A percentile compares a stretch with the other conserved stretches of the same genome.
phyloP scores from a whole-genome alignment of 1,140 invertebrate species.

The Cydia fagiglandana region DNA sequence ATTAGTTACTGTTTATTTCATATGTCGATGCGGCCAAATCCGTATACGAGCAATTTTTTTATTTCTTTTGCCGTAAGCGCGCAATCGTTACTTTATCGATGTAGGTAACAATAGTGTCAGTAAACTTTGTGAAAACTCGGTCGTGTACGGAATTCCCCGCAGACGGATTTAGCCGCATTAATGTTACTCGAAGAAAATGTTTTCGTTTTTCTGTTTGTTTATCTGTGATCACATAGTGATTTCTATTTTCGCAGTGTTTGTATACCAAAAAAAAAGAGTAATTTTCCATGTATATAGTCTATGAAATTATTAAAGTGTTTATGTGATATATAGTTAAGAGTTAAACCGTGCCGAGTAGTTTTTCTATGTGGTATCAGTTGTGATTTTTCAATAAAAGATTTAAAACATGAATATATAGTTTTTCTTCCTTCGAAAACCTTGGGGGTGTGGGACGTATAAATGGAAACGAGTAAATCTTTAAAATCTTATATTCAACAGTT shows the following conservation, averaged over 20 bases:
- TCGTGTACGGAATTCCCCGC: too few relatives aligned
- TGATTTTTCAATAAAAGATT: constrained; percentile 76
- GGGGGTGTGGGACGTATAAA: neutral
- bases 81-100: too few relatives aligned
- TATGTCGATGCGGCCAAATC: too few relatives aligned
- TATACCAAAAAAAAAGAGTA: constrained; percentile 58
- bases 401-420: constrained; percentile 62
- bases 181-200: constrained; percentile 41
- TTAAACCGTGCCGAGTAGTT: constrained; percentile 79
- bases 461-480: constrained; percentile 35
- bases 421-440: neutral
- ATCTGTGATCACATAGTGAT: constrained; percentile 54
- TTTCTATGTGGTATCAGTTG: constrained; percentile 79
- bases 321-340: constrained; percentile 78
- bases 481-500: constrained; percentile 67
- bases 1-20: constrained; percentile 39
- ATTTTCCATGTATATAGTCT: constrained; percentile 71
- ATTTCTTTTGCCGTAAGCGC: too few relatives aligned
- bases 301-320: constrained; percentile 75
- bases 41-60: too few relatives aligned
- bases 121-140: too few relatives aligned
- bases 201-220: constrained; percentile 52
- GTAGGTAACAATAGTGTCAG: too few relatives aligned
- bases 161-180: too few relatives aligned
- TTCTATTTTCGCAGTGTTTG: constrained; percentile 54